Conservation (phyloP, 2,113 vertebrate genomes). For the Dipodomys stephensi region DNA sequence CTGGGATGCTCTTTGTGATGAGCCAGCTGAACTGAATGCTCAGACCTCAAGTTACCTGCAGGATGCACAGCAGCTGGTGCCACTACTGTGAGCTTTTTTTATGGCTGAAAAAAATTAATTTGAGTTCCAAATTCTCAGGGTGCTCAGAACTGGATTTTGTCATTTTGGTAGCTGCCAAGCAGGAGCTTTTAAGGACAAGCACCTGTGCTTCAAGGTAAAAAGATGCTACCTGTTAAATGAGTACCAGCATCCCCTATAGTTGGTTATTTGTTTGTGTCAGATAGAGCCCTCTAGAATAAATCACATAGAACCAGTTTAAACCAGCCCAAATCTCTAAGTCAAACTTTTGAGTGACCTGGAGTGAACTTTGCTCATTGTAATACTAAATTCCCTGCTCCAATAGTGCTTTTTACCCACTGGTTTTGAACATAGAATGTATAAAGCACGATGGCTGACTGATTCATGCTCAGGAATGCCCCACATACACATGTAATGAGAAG, state of each 20-base stretch:
- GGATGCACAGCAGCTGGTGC: accelerated
- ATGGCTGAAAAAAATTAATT: neutral
- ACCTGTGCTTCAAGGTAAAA: neutral
- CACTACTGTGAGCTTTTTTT: accelerated
- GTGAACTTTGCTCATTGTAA: neutral
- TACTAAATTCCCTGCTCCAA: neutral
- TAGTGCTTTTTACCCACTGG: neutral
- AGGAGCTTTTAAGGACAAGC: neutral
- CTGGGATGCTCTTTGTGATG: neutral
- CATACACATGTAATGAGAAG: neutral
- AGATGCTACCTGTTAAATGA: neutral
- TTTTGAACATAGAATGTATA: neutral
- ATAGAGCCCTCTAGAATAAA: neutral
- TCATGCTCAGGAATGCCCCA: neutral
- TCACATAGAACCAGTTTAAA: neutral
- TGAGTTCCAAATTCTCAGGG: neutral
- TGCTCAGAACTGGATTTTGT: neutral
- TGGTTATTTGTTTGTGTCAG: neutral
- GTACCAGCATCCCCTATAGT: neutral
- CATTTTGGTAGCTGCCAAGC: neutral
- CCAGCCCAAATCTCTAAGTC: neutral
- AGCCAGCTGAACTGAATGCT: neutral
- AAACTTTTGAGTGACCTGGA: neutral
- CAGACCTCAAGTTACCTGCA: neutral
- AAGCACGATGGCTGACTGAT: too few species aligned